Evolutionary conservation across 2,888 invertebrate species (phyloP), one percentile per base, ranked within the genome.

Genomic region (Drosophila antonietae): DNA sequence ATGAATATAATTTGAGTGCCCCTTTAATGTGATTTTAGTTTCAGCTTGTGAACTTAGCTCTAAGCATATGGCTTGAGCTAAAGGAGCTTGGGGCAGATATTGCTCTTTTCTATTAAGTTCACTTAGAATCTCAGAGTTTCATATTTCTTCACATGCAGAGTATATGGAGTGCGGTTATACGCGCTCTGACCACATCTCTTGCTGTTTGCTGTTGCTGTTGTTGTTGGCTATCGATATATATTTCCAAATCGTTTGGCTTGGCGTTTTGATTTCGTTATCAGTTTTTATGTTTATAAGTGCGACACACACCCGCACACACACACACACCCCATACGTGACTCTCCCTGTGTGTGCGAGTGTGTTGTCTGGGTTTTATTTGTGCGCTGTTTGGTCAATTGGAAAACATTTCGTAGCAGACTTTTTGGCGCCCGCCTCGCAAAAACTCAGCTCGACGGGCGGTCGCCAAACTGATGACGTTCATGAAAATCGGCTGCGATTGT

Each of bases 211-310:
- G 51, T 33, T 41, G 46, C 20, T 52, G 61, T 53, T 65, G 67
- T 66, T 66, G 65, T 63, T 77, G 66, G 55, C 60, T 62, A 68
- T 71, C 73, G 66, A 63, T 71, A 71, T 53, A 70, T 81, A 83
- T 89, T 84, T 84, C 84, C 84, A 73, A 84, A 84, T 84, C 84
- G 89, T 89, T 84, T 84, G 81, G 88, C 81, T 83, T 84, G 88
- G 87, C 88, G 88, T 89, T 85, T 89, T 89, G 85, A 89, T 85
- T 85, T 89, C 83, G 85, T 89, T 85, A 85, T 89, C 85, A 85
- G 85, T 88, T 85, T 85, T 89, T 89, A 85, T 85, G 82, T 87
- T 84, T 85, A 89, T 87, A 87, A 87, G 82, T 87, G 77, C 61
- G 77, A 80, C 68, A 68, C 62, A 81, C 70, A 73, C 71, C 66